Evolutionary conservation across 2,113 vertebrate species (phyloP), one percentile per base, ranked within the genome.

Genomic region (Numenius arquata): DNA sequence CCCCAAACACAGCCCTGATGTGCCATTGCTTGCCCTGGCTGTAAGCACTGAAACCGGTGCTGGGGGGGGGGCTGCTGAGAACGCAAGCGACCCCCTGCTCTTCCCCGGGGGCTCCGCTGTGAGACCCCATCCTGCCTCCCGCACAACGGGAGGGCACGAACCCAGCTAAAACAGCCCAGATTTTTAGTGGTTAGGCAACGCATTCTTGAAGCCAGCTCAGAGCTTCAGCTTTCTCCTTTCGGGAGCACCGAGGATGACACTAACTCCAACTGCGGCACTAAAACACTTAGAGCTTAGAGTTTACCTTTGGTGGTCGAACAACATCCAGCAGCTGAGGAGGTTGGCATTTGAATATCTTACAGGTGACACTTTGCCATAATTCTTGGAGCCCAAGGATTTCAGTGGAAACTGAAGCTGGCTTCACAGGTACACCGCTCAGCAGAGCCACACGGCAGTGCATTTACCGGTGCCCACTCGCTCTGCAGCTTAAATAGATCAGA

Each of bases 371-470:
- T 17, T 11, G 27, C 55, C 8, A 0, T 4, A 18, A 77, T 7
- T 5, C 36, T 32, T 1, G 15, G 67, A 34, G 2, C 26, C 13
- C 14, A 8, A 52, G 43, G 56, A 15, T 29, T 43, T n/a, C 19
- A 5, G 5, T 9, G n/a, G 29, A 15, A 45, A 6, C 12, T 10
- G 70, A 62, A 3, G 3, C 18, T 4, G 27, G 73, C n/a, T 27
- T 2, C 4, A 9, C 4, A 3, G 32, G 16, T 8, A 5, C 32
- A 1, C 43, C 0, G 19, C 50, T 18, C 1, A 6, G 53, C 72
- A 20, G 80, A 66, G n/a, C 41, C 47, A 8, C 8, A 1, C 2
- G 0, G 34, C 32, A 12, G 5, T 0, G 10, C 0, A 0, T 3
- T 6, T 5, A 1, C 38, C 12, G 4, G 15, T 1, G 18, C 36